Evolutionary conservation across 2,113 vertebrate species (phyloP).

Genomic region (Uria aalge): DNA sequence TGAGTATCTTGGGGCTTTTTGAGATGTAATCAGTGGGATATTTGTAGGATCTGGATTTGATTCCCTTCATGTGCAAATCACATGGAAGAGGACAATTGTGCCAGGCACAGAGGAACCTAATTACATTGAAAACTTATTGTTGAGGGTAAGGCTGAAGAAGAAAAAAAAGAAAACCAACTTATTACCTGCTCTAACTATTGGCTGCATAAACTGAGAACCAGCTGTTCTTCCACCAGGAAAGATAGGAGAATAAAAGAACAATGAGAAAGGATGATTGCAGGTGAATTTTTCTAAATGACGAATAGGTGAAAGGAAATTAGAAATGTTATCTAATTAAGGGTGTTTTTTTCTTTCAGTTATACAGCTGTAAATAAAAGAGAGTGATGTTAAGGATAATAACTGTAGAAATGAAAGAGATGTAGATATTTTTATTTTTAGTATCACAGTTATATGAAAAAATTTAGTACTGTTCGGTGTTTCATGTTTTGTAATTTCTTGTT

Average conservation of each 20-base stretch:
- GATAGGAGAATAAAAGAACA: not conserved
- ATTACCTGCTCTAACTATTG: not conserved
- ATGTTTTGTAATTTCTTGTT: not conserved
- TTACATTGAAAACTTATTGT: not conserved
- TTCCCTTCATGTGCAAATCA: constrained; percentile 19
- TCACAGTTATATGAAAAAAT: not conserved
- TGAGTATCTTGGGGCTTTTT: not conserved
- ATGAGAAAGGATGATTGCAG: not conserved
- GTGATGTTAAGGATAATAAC: not conserved
- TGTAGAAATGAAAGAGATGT: not conserved
- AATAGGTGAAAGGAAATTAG: not conserved
- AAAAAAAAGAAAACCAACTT: not conserved
- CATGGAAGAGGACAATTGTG: not conserved
- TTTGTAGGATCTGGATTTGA: not conserved
- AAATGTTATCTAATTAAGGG: not conserved
- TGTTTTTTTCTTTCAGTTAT: not conserved
- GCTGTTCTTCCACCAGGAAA: not conserved
- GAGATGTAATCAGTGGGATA: not conserved
- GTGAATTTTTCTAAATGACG: not conserved
- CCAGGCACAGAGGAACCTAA: not conserved
- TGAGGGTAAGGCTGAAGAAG: not conserved
- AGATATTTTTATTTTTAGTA: not conserved
- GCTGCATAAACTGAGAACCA: not conserved
- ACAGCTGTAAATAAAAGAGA: not conserved
- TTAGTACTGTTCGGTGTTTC: not conserved